phyloP scores from a whole-genome alignment of 2,888 invertebrate genomes.

The Tachina fera region DNA sequence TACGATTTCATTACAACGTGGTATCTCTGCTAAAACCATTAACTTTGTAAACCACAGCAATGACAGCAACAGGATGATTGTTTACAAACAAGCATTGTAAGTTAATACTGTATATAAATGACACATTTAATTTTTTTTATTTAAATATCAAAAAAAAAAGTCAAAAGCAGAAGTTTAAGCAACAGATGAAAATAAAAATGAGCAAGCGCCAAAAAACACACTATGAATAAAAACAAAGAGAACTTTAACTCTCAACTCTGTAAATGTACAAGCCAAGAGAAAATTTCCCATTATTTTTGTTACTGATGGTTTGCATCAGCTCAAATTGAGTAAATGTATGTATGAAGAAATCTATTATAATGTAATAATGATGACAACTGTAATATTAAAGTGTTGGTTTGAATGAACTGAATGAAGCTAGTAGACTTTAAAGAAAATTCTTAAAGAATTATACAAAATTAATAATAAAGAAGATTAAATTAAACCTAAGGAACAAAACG shows the following conservation, averaged over 20 bases:
- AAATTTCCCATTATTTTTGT: constrained; percentile 57
- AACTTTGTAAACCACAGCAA: constrained; percentile 60
- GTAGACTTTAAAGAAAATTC: constrained; percentile 10
- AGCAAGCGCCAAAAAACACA: constrained; percentile 48
- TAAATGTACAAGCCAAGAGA: constrained; percentile 6
- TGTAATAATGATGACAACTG: constrained; percentile 1
- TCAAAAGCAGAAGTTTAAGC: constrained; percentile 40
- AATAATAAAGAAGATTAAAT: neutral
- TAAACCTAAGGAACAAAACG: neutral
- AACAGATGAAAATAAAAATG: constrained; percentile 64
- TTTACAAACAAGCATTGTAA: constrained; percentile 63
- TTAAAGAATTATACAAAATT: neutral
- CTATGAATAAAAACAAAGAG: neutral
- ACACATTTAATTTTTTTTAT: constrained; percentile 34
- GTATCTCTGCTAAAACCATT: constrained; percentile 20
- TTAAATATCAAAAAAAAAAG: constrained; percentile 1
- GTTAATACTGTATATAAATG: constrained; percentile 49
- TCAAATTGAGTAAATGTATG: neutral
- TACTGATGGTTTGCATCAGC: no score
- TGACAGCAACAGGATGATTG: constrained; percentile 68
- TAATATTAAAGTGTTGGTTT: neutral
- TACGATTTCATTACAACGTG: neutral
- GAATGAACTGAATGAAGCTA: constrained; percentile 5
- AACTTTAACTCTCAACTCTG: no score
- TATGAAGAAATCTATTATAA: constrained; percentile 41